A percentile compares a stretch with the other conserved stretches of the same genome.
phyloP scores from a whole-genome alignment of 2,113 vertebrate species.

The Monopterus albus region DNA sequence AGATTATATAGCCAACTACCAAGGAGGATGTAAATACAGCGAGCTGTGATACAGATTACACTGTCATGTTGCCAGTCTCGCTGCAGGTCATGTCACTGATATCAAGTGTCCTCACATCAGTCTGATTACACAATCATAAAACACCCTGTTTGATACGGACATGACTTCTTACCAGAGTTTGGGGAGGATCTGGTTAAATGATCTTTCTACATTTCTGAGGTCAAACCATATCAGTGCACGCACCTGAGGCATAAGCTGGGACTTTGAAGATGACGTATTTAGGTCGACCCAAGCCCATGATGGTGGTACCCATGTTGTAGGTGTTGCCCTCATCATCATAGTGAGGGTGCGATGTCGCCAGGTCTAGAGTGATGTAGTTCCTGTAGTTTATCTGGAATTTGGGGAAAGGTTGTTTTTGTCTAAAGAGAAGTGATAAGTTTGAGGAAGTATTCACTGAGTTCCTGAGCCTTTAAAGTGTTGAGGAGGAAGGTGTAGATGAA shows the following conservation, averaged over 20 bases:
- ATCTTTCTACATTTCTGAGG: too few relatives aligned
- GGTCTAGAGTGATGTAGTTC: conserved; percentile 88
- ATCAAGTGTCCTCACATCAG: too few relatives aligned
- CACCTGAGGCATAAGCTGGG: conserved; percentile 84
- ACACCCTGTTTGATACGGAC: too few relatives aligned
- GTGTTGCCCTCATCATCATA: conserved; percentile 90
- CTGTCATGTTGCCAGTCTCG: too few relatives aligned
- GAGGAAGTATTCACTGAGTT: too few relatives aligned
- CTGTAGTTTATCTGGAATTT: conserved; percentile 87
- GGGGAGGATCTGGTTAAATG: too few relatives aligned
- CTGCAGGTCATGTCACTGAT: too few relatives aligned
- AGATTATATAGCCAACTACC: too few relatives aligned
- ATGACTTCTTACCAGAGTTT: too few relatives aligned
- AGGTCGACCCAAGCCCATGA: conserved; percentile 87
- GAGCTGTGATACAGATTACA: too few relatives aligned
- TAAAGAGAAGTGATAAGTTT: neutral
- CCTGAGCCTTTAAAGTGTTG: neutral
- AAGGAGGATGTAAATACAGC: too few relatives aligned
- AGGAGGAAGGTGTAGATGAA: neutral
- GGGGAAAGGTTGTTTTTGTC: neutral
- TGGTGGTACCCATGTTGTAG: conserved; percentile 93
- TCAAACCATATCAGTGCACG: neutral
- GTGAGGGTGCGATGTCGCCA: conserved; percentile 93
- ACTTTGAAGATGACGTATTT: conserved; percentile 93
- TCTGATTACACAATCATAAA: too few relatives aligned